Percentiles rank a stretch among this genome's conserved stretches.
phyloP scores from a whole-genome alignment of 1,140 invertebrate species.

The Cherax destructor region DNA sequence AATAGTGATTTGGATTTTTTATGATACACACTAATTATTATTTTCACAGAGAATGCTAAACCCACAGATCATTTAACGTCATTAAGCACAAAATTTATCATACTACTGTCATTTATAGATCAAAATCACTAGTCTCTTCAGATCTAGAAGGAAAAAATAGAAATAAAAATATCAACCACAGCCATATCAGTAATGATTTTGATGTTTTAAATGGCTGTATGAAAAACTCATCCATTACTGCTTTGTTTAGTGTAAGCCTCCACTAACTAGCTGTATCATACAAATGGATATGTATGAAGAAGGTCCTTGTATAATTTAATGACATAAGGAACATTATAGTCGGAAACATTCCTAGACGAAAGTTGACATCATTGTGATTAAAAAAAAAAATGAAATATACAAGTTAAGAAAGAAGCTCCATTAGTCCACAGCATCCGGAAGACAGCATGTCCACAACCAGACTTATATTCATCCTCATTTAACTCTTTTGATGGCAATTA shows the following conservation, averaged over 20 bases:
- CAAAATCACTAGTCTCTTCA: slow-evolving; percentile 6
- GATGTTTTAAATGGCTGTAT: not conserved
- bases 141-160: not conserved
- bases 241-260: not conserved
- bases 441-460: slow-evolving; percentile 16
- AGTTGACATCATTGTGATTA: not conserved
- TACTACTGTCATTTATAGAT: not conserved
- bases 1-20: not conserved
- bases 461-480: not conserved
- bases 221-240: not conserved
- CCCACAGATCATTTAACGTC: not conserved
- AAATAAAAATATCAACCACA: not conserved
- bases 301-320: not conserved
- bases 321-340: not conserved
- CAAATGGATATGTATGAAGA: not conserved
- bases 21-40: not conserved
- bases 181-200: not conserved
- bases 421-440: slow-evolving; percentile 19
- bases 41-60: no score
- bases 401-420: not conserved
- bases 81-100: not conserved
- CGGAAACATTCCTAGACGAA: not conserved
- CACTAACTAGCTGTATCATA: not conserved
- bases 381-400: not conserved
- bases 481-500: not conserved